phyloP scores from a whole-genome alignment of 2,888 invertebrate genomes.

The Uropetala carovei region DNA sequence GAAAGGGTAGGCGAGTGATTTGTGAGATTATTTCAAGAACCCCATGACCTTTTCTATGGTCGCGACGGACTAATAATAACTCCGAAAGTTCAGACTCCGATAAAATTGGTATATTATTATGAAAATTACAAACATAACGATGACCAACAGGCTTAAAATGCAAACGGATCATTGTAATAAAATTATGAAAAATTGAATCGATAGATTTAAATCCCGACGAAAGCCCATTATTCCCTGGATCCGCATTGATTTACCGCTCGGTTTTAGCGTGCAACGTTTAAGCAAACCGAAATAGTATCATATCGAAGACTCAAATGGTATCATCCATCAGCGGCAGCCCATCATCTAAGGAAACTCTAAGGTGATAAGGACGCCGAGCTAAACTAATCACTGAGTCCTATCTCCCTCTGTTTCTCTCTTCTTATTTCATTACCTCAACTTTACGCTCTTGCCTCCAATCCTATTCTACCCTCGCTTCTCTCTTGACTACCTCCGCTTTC shows the following conservation, averaged over 20 bases:
- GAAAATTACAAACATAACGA: too few species aligned
- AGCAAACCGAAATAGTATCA: not conserved
- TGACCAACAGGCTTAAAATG: too few species aligned
- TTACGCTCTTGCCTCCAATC: not conserved
- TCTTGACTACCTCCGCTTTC: not conserved
- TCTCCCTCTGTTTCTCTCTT: not conserved
- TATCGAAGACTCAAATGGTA: not conserved
- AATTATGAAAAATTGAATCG: too few species aligned
- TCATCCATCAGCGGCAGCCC: not conserved
- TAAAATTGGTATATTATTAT: too few species aligned
- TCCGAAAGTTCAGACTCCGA: too few species aligned
- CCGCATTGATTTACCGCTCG: not conserved
- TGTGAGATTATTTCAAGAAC: too few species aligned
- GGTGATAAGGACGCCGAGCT: not conserved
- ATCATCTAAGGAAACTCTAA: constrained; percentile 4
- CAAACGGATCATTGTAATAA: too few species aligned
- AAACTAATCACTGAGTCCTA: constrained; percentile 1
- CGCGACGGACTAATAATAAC: too few species aligned
- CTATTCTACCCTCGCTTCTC: not conserved
- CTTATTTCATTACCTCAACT: not conserved
- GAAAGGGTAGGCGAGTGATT: too few species aligned
- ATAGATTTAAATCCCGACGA: too few species aligned
- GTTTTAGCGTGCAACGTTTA: not conserved
- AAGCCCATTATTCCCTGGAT: not conserved
- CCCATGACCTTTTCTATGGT: too few species aligned